phyloP scores from a whole-genome alignment of 2,797 vertebrate genomes.

The Tiaroga cobitis region DNA sequence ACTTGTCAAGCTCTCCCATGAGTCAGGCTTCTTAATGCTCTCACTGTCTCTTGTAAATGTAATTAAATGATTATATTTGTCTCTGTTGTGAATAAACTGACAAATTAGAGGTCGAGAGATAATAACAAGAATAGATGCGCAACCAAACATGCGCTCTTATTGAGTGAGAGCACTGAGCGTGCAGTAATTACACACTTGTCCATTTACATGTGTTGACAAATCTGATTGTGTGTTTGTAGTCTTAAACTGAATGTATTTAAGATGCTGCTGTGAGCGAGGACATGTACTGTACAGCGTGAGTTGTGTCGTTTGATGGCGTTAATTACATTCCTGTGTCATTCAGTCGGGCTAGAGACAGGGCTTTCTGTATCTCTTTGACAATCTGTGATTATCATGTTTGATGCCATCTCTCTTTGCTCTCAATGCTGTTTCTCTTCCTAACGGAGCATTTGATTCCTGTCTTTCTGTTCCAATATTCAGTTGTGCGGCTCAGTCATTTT shows the following conservation, averaged over 20 bases:
- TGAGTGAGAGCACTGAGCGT: constrained; percentile 24
- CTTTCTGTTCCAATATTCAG: constrained; percentile 3
- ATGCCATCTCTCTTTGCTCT: constrained; percentile 20
- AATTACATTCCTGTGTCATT: constrained; percentile 46
- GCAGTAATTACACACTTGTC: constrained; percentile 47
- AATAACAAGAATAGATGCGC: constrained; percentile 40
- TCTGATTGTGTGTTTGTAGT: constrained; percentile 34
- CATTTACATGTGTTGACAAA: constrained; percentile 44
- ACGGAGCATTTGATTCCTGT: constrained; percentile 18
- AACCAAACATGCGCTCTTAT: constrained; percentile 35
- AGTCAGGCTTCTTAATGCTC: constrained; percentile 36
- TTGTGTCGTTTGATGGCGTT: constrained; percentile 40
- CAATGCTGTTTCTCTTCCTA: constrained; percentile 24
- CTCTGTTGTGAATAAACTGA: constrained; percentile 51
- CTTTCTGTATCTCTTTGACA: constrained; percentile 34
- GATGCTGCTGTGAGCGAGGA: not conserved
- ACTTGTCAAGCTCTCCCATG: constrained; percentile 34
- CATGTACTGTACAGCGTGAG: not conserved
- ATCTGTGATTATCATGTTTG: constrained; percentile 36
- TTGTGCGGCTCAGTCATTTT: constrained; percentile 10
- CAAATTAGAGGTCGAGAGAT: constrained; percentile 46
- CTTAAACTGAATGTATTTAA: constrained; percentile 30
- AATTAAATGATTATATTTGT: constrained; percentile 36
- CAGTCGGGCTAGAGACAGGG: constrained; percentile 24
- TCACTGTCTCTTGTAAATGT: constrained; percentile 37